These are phyloP conservation scores for Oscheius sp. DNA, from an alignment of 2,888 invertebrate genomes.

Conservation along the genomic window DNA sequence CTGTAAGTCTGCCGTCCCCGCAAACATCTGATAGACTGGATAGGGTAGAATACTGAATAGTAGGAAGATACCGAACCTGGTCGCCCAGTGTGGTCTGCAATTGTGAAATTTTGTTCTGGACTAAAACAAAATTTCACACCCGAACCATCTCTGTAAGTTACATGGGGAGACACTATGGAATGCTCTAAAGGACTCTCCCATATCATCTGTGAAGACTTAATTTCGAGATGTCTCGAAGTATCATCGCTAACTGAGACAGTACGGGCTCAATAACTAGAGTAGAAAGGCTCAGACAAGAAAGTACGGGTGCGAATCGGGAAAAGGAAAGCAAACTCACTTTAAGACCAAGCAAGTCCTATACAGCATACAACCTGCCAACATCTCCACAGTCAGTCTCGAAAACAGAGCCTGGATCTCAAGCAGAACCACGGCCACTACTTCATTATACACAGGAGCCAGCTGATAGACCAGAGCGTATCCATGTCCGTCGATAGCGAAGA, in stretches of 20 bases:
- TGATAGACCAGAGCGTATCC: background rate
- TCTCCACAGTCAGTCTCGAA: background rate
- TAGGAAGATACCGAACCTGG: background rate
- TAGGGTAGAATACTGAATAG: background rate
- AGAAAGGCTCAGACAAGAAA: too few species aligned
- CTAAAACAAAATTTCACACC: too few species aligned
- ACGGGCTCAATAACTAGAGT: too few species aligned
- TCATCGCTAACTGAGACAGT: too few species aligned
- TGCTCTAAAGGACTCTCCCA: too few species aligned
- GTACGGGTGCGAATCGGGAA: too few species aligned
- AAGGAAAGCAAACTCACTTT: background rate
- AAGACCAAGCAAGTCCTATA: slow-evolving; percentile 4
- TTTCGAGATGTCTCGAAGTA: background rate
- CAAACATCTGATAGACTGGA: background rate
- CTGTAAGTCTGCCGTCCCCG: background rate
- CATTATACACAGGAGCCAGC: background rate
- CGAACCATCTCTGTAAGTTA: too few species aligned
- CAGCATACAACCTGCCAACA: background rate
- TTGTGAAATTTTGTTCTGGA: background rate
- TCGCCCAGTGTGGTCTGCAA: slow-evolving; percentile 2
- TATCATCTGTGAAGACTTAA: background rate
- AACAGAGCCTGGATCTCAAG: background rate
- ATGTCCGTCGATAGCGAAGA: background rate
- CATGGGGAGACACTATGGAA: too few species aligned
- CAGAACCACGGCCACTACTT: background rate